Base-by-base conservation (phyloP, 2,113 vertebrate genomes). In the Diadophis punctatus region DNA sequence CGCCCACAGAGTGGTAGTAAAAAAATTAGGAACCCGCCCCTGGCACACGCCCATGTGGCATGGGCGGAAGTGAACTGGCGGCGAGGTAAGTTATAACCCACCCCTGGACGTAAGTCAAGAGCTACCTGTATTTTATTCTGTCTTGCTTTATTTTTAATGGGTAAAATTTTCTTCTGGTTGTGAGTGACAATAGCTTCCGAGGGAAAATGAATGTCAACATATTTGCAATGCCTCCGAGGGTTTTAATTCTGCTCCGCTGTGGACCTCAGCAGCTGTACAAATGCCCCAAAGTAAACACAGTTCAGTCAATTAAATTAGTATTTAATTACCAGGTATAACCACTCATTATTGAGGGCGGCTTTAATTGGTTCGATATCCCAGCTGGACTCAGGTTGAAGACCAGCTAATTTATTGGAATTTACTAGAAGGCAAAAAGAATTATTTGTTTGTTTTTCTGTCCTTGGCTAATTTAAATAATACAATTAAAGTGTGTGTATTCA, bases 301-400 rank as follows among this genome's bases (percentile, higher is more conserved):
- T 53, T 94, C 34, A 89, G 85, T 90, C 93, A 89, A 94, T 80
- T 52, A 1, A 88, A 92, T 95, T 91, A 90, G 88, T 93, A 93
- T 91, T 95, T 94, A 48, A 94, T 84, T 89, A 87, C 86, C 87
- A 92, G 74, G 55, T 58, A 3, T 90, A 90, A n/a, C 0, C 3
- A 43, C 95, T 30, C 74, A 86, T 95, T 96, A 93, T 93, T 94
- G 88, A 96, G 49, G 14, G 85, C 4, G 0, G 92, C 8, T 93
- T 27, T 27, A 25, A 92, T 91, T 91, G 63, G 89, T 6, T 92
- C 16, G 12, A 18, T 93, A 93, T 93, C 53, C 46, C 74, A 30
- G 49, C 0, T 8, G 52, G 49, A 87, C 14, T 14, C 1, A 8
- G 39, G 92, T 68, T 91, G 34, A 46, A 27, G 14, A 39, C 93